Base-by-base conservation (phyloP, 2,888 invertebrate genomes). In the Drosophila bunnanda region DNA sequence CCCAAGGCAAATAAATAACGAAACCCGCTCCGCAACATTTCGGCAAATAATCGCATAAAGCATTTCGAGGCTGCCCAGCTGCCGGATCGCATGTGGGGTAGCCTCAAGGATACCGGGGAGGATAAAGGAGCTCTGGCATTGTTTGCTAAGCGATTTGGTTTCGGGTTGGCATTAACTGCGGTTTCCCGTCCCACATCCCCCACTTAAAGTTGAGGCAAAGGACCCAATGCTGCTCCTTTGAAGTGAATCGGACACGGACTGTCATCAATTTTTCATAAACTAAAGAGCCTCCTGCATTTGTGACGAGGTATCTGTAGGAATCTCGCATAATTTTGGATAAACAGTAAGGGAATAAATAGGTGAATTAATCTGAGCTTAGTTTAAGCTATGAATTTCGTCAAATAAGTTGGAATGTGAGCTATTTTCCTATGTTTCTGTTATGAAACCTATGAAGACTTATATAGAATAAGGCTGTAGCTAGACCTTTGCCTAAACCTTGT, bases 1-100 rank as follows among this genome's bases (percentile, higher is more conserved):
- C 77, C 73, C 70, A 69, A 80, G 74, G 78, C 89, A 86, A 82
- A 89, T 89, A 85, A 89, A 85, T 85, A 85, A 85, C 76, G 73
- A 72, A 76, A 61, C 70, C 65, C 78, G 62, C 79, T 84, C 82
- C 53, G 88, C 86, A 73, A 88, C 83, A 89, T 88, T 83, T 83
- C 78, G 78, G 89, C 89, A 85, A 85, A 89, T 85, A 85, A 85
- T 89, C 85, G 87, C 89, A 85, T 89, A 89, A 88, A 85, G 87
- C 89, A 86, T 80, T 87, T 88, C 72, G 68, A 76, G 15, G 20
- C 74, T 68, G 82, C 68, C 81, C 87, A 80, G 76, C 81, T 81
- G 82, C 79, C 34, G 75, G 71, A 88, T 80, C 88, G 87, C 80
- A 82, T 82, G 85, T 82, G 75, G 71, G 75, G 28, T 44, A 50